These are phyloP conservation scores for Pristionchus maxplancki DNA, from an alignment of 2,888 invertebrate species.

Conservation along the genomic window DNA sequence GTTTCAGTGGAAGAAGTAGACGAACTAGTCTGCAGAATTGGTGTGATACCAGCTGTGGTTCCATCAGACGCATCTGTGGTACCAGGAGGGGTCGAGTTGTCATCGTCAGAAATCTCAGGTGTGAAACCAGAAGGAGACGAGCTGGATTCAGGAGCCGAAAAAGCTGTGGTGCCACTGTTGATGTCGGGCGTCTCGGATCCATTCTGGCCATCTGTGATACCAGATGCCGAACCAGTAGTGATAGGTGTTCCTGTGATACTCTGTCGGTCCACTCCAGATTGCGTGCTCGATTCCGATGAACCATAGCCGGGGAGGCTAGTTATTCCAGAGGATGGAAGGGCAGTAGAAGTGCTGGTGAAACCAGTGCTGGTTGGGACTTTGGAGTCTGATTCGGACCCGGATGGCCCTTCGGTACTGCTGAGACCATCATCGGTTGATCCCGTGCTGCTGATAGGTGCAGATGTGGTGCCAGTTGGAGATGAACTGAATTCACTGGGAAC, in stretches of 20 bases:
- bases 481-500: neutral
- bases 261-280: too few relatives aligned
- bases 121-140: neutral
- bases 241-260: neutral
- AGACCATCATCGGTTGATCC: neutral
- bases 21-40: neutral
- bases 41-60: neutral
- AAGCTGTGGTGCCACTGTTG: neutral
- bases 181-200: neutral
- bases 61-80: too few relatives aligned
- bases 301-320: neutral
- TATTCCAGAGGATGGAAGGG: neutral
- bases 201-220: neutral
- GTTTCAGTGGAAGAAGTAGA: neutral
- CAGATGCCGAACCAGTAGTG: neutral
- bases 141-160: neutral
- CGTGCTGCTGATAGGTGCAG: neutral
- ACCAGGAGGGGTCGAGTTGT: neutral
- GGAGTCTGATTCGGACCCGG: neutral
- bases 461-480: neutral
- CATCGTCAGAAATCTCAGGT: neutral
- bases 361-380: neutral
- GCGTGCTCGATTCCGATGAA: neutral
- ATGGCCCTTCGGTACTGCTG: neutral
- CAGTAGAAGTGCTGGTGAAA: neutral